A percentile compares a stretch with the other conserved stretches of the same genome.
Conservation (phyloP, 2,888 invertebrate species). For the Zaprionus obscuricornis region DNA sequence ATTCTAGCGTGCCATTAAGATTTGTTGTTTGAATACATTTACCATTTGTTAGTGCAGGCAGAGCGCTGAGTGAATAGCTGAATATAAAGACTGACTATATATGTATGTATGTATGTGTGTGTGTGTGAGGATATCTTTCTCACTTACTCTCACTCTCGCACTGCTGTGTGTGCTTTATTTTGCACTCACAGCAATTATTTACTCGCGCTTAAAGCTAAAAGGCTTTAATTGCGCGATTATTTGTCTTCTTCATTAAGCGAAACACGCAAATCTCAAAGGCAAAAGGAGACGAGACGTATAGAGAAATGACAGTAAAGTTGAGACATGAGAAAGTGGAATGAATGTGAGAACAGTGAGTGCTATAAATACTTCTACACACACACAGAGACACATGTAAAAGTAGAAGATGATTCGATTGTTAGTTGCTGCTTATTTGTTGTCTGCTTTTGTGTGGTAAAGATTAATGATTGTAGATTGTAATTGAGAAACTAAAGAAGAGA, state of each 20-base stretch:
- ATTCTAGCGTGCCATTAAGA: conserved; percentile 79
- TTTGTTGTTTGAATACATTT: conserved; percentile 78
- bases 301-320: conserved; percentile 1
- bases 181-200: conserved; percentile 81
- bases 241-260: conserved; percentile 81
- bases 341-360: conserved; percentile 48
- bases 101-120: conserved; percentile 22
- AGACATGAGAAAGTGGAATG: conserved; percentile 6
- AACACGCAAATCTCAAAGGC: conserved; percentile 80
- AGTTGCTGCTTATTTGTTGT: conserved; percentile 1
- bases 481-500: neutral
- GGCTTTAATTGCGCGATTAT: conserved; percentile 82
- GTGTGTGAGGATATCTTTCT: conserved; percentile 7
- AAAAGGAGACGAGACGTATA: conserved; percentile 21
- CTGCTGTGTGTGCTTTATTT: conserved; percentile 54
- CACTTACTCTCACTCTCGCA: too few relatives aligned
- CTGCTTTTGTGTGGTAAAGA: neutral
- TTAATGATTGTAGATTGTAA: neutral
- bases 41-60: conserved; percentile 73
- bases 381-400: neutral
- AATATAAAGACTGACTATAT: conserved; percentile 5
- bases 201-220: conserved; percentile 81
- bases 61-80: conserved; percentile 35
- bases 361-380: conserved; percentile 36
- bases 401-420: neutral